These are phyloP conservation scores for Dorcus hopei DNA, from an alignment of 2,888 invertebrate genomes.

Conservation along the genomic window DNA sequence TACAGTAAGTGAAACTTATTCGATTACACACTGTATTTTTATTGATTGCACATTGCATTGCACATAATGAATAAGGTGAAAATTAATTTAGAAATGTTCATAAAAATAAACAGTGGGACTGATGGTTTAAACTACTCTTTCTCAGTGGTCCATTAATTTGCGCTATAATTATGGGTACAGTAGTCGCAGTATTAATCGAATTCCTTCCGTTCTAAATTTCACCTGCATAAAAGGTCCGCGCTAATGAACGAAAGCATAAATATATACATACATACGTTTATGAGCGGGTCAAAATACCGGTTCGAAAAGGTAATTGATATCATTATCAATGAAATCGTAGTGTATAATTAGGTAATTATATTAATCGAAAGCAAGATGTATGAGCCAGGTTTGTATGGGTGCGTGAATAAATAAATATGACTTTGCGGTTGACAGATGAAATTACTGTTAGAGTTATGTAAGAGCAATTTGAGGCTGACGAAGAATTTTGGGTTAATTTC, in stretches of 20 bases:
- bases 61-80: too few species aligned
- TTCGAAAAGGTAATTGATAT: constrained; percentile 7
- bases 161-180: background rate
- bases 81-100: too few species aligned
- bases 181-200: too few species aligned
- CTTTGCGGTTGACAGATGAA: background rate
- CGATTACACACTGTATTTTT: too few species aligned
- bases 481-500: background rate
- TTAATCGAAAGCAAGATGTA: constrained; percentile 2
- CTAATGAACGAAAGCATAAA: background rate
- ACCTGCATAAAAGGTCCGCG: background rate
- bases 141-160: background rate
- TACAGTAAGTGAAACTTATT: too few species aligned
- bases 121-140: too few species aligned
- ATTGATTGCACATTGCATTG: too few species aligned
- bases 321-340: constrained; percentile 8
- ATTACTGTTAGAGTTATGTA: background rate
- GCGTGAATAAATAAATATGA: background rate
- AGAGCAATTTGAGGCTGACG: background rate
- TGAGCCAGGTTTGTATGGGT: background rate
- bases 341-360: constrained; percentile 9
- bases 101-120: too few species aligned
- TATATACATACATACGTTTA: background rate
- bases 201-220: too few species aligned
- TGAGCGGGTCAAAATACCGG: constrained; percentile 4